Evolutionary conservation across 1,140 invertebrate species (phyloP), one percentile per base, ranked within the genome.

Genomic region (Ceratosolen fusciceps): DNA sequence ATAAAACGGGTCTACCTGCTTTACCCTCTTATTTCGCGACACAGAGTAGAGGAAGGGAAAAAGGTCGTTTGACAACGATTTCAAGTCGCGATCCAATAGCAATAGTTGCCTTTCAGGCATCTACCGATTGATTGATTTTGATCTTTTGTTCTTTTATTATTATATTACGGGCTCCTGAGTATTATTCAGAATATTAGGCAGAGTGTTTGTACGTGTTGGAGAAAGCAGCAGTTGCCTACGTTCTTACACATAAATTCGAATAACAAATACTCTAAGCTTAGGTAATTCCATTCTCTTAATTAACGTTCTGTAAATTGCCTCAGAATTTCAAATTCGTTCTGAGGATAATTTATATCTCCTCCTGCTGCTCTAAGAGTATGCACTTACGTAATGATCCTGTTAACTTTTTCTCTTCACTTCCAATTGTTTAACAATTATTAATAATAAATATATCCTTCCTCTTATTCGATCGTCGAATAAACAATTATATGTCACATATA

Each of bases 31-130:
- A 5, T 62, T 12, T 34, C 58, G 26, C 60, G 26, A 67, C 54
- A 74, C 54, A 54, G 52, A 4, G 12, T n/a, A 14, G 54, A 39
- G 54, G 16, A 24, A 0, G 12, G 19, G 2, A 47, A 19, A 74
- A 60, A 37, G 34, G n/a, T 16, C 65, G 49, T 39, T 62, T 39
- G 47, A 70, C 65, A 76, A 67, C 54, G 65, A 73, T 74, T 65
- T 34, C 70, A 49, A 73, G 70, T 54, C 77, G 58, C 58, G n/a
- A n/a, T 79, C 74, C 71, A 73, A 67, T 79, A 60, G 29, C 39
- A 16, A 31, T 76, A 76, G 74, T 76, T 76, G 74, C 43, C 60
- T 67, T 47, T 76, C 43, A 76, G 60, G 26, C 60, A 29, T 52
- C 43, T 37, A 1, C 24, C 56, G 56, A 78, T 78, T 43, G 68